Conservation (phyloP, 2,888 invertebrate species). For the Lycaena phlaeas region DNA sequence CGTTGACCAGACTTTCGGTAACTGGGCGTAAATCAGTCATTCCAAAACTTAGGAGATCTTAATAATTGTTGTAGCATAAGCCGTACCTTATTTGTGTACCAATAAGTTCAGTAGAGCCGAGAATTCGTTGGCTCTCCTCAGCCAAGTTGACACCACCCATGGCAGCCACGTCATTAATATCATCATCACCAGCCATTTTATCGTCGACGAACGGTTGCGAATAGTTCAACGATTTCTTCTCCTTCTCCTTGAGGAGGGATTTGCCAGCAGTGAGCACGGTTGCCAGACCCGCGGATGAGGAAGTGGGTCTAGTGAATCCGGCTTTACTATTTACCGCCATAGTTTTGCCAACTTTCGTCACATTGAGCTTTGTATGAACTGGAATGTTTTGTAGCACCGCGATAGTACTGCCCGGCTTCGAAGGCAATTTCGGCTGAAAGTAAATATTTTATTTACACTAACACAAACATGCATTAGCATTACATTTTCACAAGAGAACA, state of each 20-base stretch:
- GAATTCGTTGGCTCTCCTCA: constrained; percentile 95
- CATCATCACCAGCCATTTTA: constrained; percentile 87
- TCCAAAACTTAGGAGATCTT: too few species aligned
- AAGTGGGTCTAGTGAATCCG: constrained; percentile 41
- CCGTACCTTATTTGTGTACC: constrained; percentile 85
- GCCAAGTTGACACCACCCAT: constrained; percentile 99
- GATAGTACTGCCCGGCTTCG: constrained; percentile 42
- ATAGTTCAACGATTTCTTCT: constrained; percentile 74
- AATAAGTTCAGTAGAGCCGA: constrained; percentile 91
- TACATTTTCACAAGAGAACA: neutral
- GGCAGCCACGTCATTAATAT: constrained; percentile 98
- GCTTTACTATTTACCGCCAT: constrained; percentile 61
- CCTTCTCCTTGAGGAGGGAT: constrained; percentile 82
- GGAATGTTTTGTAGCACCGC: constrained; percentile 62
- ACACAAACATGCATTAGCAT: neutral
- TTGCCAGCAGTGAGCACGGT: constrained; percentile 64
- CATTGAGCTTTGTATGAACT: constrained; percentile 50
- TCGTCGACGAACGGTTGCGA: constrained; percentile 52
- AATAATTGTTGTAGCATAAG: neutral
- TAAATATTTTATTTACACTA: neutral
- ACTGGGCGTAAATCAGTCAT: too few species aligned
- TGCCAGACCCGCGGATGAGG: constrained; percentile 36
- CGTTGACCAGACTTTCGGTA: too few species aligned
- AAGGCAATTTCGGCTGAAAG: constrained; percentile 35
- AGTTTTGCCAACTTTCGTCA: constrained; percentile 52